Evolutionary conservation across 2,797 vertebrate genomes (phyloP).

Genomic region (Nothura maculosa): DNA sequence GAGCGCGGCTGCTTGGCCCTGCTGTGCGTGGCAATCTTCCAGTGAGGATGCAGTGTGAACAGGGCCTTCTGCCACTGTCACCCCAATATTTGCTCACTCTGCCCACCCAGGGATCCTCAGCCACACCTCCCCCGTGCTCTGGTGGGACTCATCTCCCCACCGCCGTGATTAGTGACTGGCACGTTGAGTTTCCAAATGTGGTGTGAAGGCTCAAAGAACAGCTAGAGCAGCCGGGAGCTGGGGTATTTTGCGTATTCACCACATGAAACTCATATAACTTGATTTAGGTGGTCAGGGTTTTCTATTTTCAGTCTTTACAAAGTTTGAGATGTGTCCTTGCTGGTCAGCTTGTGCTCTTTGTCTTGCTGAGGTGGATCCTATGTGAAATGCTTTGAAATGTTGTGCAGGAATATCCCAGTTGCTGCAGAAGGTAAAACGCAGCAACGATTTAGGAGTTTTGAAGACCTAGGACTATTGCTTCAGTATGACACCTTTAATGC

Average conservation of each 20-base stretch:
- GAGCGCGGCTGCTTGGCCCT: background rate
- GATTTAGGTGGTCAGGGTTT: background rate
- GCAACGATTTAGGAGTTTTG: background rate
- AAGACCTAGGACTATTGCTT: background rate
- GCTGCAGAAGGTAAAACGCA: background rate
- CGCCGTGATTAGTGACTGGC: background rate
- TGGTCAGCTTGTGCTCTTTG: background rate
- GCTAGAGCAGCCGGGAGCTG: background rate
- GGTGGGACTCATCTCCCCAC: too few species aligned
- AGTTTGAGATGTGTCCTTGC: background rate
- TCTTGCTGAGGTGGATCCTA: background rate
- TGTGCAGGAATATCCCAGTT: background rate
- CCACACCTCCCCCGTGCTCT: background rate
- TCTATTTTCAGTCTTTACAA: background rate
- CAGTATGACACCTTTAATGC: background rate
- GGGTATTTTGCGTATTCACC: background rate
- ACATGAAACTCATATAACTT: background rate
- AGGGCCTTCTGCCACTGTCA: background rate
- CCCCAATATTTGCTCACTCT: background rate
- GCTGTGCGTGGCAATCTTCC: rapidly evolving
- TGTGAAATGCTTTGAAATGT: background rate
- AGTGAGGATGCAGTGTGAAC: background rate
- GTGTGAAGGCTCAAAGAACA: background rate
- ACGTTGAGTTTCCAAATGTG: background rate
- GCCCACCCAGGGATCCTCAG: background rate